Base-by-base conservation (phyloP, 1,140 invertebrate species). In the Ctenoplectra terminalis region DNA sequence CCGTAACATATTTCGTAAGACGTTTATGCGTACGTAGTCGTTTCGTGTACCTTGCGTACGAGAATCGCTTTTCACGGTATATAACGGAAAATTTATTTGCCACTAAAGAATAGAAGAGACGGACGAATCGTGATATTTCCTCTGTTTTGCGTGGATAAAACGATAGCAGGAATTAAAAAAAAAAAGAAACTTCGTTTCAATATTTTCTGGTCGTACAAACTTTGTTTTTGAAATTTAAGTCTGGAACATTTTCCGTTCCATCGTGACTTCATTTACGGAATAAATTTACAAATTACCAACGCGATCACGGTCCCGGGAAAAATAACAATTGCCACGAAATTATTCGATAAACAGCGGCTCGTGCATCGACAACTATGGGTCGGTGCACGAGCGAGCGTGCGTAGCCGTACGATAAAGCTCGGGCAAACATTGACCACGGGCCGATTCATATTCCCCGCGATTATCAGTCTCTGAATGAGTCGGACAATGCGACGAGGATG, bases 401-500 rank as follows among this genome's bases (percentile, higher is more conserved):
- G 64, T 72, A 37, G 15, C 40, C 43, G 31, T 15, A 37, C 40
- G 84, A 85, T 85, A 85, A 80, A 81, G 58, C 76, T 17, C 43
- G 76, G 31, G n/a, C 31, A 26, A 77, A 78, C 84, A 74, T 63
- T 67, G 52, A 37, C 66, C 48, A n/a, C 40, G n/a, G 31, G 48
- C n/a, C 80, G 71, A 87, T 87, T 80, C 76, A 80, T 58, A 75
- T 66, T 75, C 23, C 23, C 58, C 11, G 54, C 72, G 85, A 83
- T 87, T 76, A 87, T 87, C 84, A 64, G 70, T 11, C 34, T 1
- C 37, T 80, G 84, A 87, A 87, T 81, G 77, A 87, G 52, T 34
- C 46, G 54, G 43, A 64, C 81, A 70, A 81, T 81, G 48, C 66
- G 29, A 29, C 40, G 46, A 79, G 50, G 50, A 43, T 8, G 69